Evolutionary conservation across 2,797 vertebrate species (phyloP), one percentile per base, ranked within the genome.

Genomic region (Enteromius unitaeniatus): DNA sequence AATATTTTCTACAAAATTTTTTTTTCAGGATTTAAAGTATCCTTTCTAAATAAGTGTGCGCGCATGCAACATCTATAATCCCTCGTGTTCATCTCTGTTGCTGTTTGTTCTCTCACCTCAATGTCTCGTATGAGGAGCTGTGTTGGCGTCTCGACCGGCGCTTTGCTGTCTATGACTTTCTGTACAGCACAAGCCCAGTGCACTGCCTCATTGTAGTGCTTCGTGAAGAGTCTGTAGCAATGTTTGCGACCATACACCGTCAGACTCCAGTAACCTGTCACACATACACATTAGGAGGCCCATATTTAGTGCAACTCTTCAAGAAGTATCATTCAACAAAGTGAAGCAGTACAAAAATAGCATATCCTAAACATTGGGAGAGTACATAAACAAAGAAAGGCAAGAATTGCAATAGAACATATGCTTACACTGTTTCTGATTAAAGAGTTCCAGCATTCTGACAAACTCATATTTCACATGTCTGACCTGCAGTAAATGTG

Each of bases 81-180:
- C 75, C 4, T 67, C 13, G 8, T 80, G 60, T 79, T 78, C 10
- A 60, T 26, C 58, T 26, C 11, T 23, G 11, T 13, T 26, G 58
- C 58, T 26, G 58, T 4, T 60, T 83, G 84, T 69, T 45, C 37
- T 53, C 80, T 79, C 51, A 99, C 98, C 96, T 99, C 96, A 0
- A 99, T 95, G 65, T 99, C 98, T 1, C 94, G 94, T 87, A 99
- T 97, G 84, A 99, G 96, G 76, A 98, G 96, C 92, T 97, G 97
- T 0, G 97, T 99, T 51, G 98, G 97, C 0, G 97, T 99, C 89
- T 99, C 97, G 84, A 98, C 92, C 0, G 97, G 97, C 0, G 96
- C 95, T 92, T 98, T 99, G 91, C 96, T 96, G 86, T 96, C 94
- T 0, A 99, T 99, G 90, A 98, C 97, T 86, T 97, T 97, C 88